Evolutionary conservation across 2,113 vertebrate genomes (phyloP), one percentile per base, ranked within the genome.

Genomic region (Sisor rabdophorus): DNA sequence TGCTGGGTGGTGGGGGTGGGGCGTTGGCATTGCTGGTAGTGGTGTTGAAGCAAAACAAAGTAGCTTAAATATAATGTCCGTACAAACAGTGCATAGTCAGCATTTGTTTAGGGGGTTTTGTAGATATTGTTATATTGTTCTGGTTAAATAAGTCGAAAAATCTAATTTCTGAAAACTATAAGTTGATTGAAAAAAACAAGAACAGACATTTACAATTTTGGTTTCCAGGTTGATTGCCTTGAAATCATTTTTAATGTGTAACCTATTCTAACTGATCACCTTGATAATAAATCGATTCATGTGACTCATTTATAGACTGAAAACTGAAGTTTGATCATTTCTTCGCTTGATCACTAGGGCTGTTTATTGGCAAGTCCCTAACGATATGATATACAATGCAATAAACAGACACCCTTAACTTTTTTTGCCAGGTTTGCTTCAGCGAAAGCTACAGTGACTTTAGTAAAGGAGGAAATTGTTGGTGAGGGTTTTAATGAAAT

Each of bases 21-120:
- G 9, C 10, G 40, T 10, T 44, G 40, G 40, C 40, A 44, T 44
- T 1, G 40, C n/a, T 15, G 17, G 19, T 8, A 60, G 32, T 36
- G 7, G 32, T 36, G 32, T 36, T 36, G 32, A 36, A 36, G 11
- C 48, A 78, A 71, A 78, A 67, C 71, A 26, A 50, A 67, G 53
- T 11, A 71, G 36, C 56, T 10, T 8, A 64, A 26, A 28, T 28
- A 19, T 19, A 17, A 68, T 5, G 15, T 28, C 24, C 9, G 26
- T 3, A 15, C 36, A 65, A 65, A 11, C 5, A 4, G 36, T 44
- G 15, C 19, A 65, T 22, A 3, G 4, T 44, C 30, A 28, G 28
- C 17, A 16, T 17, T 36, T 20, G 5, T 36, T 0, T 20, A 44
- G 13, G 1, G 2, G 22, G 9, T 10, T 36, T 9, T 20, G 17